A percentile compares a stretch with the other conserved stretches of the same genome.
These are phyloP conservation scores for Idris sp. DNA, from an alignment of 1,140 invertebrate species.

Conservation along the genomic window DNA sequence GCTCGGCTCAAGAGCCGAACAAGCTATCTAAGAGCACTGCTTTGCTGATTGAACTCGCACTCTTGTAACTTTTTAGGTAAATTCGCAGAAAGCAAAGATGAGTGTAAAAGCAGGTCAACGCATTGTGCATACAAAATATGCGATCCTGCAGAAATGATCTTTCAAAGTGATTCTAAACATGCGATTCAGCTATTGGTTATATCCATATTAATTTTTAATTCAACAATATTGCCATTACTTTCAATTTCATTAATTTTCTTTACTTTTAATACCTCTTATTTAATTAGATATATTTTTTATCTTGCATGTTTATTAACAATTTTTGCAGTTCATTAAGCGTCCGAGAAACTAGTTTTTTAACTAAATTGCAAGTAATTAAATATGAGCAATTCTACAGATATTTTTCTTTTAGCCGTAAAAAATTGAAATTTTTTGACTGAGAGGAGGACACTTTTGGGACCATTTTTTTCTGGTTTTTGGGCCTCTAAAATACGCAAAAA, in stretches of 20 bases:
- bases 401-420: too few species aligned
- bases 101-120: conserved; percentile 26
- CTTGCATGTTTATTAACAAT: too few species aligned
- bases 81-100: conserved; percentile 39
- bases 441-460: too few species aligned
- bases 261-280: too few species aligned
- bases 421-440: too few species aligned
- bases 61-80: conserved; percentile 47
- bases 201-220: conserved; percentile 23
- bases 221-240: conserved; percentile 20
- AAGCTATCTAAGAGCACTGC: conserved; percentile 40
- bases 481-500: too few species aligned
- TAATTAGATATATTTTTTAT: too few species aligned
- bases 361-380: too few species aligned
- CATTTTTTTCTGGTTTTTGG: too few species aligned
- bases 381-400: too few species aligned
- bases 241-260: conserved; percentile 14
- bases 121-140: conserved; percentile 41
- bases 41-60: conserved; percentile 53
- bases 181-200: conserved; percentile 36
- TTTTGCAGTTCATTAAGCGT: too few species aligned
- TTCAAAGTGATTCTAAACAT: conserved; percentile 48
- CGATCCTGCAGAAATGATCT: conserved; percentile 39
- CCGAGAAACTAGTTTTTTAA: too few species aligned
- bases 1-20: conserved; percentile 35